These are phyloP conservation scores for Phaethon lepturus DNA, from an alignment of 2,113 vertebrate genomes.

Conservation along the genomic window DNA sequence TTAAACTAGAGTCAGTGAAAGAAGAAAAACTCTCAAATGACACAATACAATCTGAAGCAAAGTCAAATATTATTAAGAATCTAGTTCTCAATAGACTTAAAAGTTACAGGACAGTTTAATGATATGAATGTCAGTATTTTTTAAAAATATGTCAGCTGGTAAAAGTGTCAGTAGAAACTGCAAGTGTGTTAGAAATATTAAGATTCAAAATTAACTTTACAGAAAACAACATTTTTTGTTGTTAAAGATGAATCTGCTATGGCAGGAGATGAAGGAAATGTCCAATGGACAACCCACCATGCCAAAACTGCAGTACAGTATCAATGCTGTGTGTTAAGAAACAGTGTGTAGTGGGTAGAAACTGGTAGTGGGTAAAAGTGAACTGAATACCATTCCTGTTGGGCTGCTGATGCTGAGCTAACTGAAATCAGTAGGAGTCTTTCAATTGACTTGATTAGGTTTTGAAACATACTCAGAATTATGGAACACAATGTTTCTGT, in stretches of 20 bases:
- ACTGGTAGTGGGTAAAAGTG: background rate
- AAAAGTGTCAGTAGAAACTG: background rate
- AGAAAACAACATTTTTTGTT: background rate
- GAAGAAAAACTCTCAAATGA: background rate
- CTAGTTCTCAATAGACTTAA: background rate
- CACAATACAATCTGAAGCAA: background rate
- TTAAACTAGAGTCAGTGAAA: background rate
- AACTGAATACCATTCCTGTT: background rate
- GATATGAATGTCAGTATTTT: background rate
- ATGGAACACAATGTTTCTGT: background rate
- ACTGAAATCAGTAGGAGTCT: background rate
- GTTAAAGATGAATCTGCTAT: background rate
- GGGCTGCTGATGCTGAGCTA: background rate
- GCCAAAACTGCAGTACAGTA: background rate
- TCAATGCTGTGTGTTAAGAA: background rate
- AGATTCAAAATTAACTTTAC: background rate
- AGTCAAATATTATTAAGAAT: slow-evolving; percentile 13
- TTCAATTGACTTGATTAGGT: background rate
- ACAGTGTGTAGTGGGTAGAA: background rate
- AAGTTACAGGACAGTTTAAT: background rate
- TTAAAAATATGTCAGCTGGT: background rate
- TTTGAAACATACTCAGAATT: background rate
- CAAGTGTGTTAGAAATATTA: background rate
- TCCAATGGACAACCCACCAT: background rate
- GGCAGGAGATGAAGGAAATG: background rate